phyloP scores from a whole-genome alignment of 2,888 invertebrate species.

The Lamellibrachia satsuma region DNA sequence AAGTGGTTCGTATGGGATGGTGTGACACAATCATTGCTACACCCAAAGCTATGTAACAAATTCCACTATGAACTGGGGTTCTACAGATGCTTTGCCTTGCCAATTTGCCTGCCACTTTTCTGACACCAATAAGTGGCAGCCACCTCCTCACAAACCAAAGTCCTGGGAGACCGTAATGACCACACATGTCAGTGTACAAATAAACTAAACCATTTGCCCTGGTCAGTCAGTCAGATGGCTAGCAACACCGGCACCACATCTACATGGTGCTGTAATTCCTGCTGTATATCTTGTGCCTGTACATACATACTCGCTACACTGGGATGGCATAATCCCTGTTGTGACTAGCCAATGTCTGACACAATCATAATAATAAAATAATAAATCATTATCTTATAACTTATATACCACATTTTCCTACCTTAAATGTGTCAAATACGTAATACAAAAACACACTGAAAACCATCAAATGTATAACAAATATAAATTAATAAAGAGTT shows the following conservation, averaged over 20 bases:
- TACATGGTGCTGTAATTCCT: background rate
- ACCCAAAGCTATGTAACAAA: background rate
- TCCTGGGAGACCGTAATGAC: background rate
- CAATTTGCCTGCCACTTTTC: background rate
- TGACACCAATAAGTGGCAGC: slow-evolving; percentile 13
- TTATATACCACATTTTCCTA: background rate
- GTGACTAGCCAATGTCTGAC: background rate
- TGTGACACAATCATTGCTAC: background rate
- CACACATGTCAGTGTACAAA: background rate
- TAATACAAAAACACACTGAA: background rate
- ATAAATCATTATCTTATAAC: background rate
- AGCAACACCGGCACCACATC: background rate
- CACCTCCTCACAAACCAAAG: background rate
- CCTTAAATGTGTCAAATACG: background rate
- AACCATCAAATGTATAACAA: background rate
- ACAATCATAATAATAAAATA: background rate
- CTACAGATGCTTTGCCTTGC: background rate
- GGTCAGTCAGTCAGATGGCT: background rate
- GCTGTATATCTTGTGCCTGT: background rate
- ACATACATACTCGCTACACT: background rate
- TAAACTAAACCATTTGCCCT: background rate
- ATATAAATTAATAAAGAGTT: background rate
- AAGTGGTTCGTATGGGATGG: background rate
- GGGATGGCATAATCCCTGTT: background rate
- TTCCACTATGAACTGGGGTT: background rate